Conservation (phyloP, 2,888 invertebrate genomes). For the Drosophila pegasa region DNA sequence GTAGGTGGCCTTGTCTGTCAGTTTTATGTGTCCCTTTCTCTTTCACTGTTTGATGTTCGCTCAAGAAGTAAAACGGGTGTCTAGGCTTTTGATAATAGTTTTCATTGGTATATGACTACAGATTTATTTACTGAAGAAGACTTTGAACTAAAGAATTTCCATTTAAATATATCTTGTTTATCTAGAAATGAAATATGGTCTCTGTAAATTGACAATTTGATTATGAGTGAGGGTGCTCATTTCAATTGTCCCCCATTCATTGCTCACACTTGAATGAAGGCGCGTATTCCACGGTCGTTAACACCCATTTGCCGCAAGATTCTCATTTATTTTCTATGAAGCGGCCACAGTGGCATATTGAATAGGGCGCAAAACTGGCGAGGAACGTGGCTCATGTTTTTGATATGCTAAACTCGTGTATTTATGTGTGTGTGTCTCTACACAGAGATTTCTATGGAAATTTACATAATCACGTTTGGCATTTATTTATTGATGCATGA, state of each 20-base stretch:
- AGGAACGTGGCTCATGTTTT: constrained; percentile 20
- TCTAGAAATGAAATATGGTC: too few relatives aligned
- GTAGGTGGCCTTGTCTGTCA: constrained; percentile 25
- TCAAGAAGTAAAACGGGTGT: not conserved
- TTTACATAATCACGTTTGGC: constrained; percentile 79
- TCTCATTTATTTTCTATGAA: constrained; percentile 14
- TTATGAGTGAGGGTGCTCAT: too few relatives aligned
- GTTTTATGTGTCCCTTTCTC: constrained; percentile 17
- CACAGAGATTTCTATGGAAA: constrained; percentile 71
- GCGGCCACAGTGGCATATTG: constrained; percentile 13
- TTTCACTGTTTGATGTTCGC: not conserved
- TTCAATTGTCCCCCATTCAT: not conserved
- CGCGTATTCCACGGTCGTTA: not conserved
- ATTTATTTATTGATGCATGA: constrained; percentile 78
- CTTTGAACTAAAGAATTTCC: not conserved
- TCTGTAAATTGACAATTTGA: too few relatives aligned
- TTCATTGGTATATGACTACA: too few relatives aligned
- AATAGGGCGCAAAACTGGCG: constrained; percentile 11
- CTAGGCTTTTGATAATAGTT: not conserved
- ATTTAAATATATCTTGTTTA: not conserved
- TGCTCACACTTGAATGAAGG: not conserved
- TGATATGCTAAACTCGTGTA: constrained; percentile 26
- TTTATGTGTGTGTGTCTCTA: constrained; percentile 18
- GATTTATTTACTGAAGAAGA: not conserved
- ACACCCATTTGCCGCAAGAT: not conserved